Base-by-base conservation (phyloP, 1,140 invertebrate species). In the Drosophila ogumai region DNA sequence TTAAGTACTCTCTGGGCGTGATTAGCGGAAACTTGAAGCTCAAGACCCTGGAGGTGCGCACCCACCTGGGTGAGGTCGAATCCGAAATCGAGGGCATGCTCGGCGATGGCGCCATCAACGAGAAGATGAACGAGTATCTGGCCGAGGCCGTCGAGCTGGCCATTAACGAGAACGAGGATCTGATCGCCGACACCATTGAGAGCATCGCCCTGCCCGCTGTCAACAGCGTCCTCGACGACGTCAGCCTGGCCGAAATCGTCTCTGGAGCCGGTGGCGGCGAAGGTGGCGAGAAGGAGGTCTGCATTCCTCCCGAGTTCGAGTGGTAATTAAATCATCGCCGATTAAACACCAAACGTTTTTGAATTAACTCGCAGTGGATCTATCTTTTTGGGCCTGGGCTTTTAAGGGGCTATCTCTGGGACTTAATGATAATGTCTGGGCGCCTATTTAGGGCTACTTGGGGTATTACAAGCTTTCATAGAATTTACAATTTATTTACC, bases 21-120 rank as follows among this genome's bases (percentile, higher is more conserved):
- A 2, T 86, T 5, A 69, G 60, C 13, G 86, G 91, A 52, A 92
- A 92, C 6, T 22, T 92, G 56, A 88, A 78, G 61, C 74, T 92
- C 22, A 92, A 91, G 75, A 71, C 86, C 31, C 56, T 92, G 75
- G 79, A 88, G 47, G 86, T 91, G 34, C 82, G 82, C 56, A 82
- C 86, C 19, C 82, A 81, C 40, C 40, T 92, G 67, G 91, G 91
- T 40, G 86, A 92, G 43, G 88, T 92, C 9, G 90, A 92, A 1
- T 92, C 91, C 19, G 86, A 92, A 47, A 92, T 92, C 65, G 88
- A 91, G 47, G 91, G 91, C 56, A 74, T 92, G 36, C 64, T 92
- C 49, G 91, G 91, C 46, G 69, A 91, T 44, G 91, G 91, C 43
- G 34, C 6, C 25, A 55, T 92, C 34, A 92, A 92, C 31, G 72